Conservation (phyloP, 2,888 invertebrate species). For the Tipula unca region DNA sequence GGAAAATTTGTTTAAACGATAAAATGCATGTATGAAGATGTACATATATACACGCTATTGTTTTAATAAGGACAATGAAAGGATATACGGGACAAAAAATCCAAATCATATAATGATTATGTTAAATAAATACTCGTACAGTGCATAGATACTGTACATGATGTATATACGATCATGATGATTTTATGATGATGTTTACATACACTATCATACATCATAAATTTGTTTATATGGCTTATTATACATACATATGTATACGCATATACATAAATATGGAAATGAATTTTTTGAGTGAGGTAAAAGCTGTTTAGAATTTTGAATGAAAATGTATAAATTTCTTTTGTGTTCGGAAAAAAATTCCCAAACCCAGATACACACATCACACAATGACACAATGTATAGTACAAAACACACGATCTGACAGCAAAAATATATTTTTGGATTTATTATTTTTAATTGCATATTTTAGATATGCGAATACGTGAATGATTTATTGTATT, state of each 20-base stretch:
- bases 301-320: neutral
- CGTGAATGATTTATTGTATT: neutral
- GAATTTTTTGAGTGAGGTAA: neutral
- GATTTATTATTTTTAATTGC: neutral
- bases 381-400: neutral
- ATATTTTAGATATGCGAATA: neutral
- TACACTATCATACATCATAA: neutral
- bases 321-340: neutral
- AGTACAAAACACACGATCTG: neutral
- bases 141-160: neutral
- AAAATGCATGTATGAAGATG: neutral
- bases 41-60: neutral
- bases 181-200: no score
- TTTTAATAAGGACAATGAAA: neutral
- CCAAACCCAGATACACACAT: neutral
- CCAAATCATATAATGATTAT: neutral
- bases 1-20: neutral
- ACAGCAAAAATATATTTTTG: neutral
- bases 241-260: neutral
- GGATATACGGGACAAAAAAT: neutral
- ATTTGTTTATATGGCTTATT: neutral
- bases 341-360: neutral
- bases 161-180: no score
- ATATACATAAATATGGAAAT: neutral
- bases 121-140: neutral